A percentile compares a stretch with the other conserved stretches of the same genome.
phyloP scores from a whole-genome alignment of 2,888 invertebrate genomes.

The Eulithis prunata region DNA sequence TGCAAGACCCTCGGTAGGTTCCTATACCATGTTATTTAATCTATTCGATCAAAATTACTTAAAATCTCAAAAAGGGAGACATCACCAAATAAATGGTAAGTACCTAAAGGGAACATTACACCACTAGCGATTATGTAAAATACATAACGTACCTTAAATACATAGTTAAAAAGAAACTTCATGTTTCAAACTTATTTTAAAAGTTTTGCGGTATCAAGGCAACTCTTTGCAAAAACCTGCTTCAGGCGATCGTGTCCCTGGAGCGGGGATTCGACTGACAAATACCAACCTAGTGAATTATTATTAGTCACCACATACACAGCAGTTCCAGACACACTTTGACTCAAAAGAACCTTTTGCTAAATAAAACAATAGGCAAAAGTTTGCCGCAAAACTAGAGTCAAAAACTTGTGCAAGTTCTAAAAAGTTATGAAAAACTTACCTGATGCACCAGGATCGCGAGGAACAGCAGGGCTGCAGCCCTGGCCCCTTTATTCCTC shows the following conservation, averaged over 20 bases:
- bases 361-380: constrained; percentile 15
- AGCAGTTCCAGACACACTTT: constrained; percentile 1
- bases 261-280: neutral
- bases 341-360: constrained; percentile 8
- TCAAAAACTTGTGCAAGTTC: constrained; percentile 21
- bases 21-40: no score
- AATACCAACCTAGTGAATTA: constrained; percentile 9
- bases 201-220: constrained; percentile 10
- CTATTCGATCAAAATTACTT: no score
- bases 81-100: no score
- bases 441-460: constrained; percentile 52
- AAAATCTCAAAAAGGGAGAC: no score
- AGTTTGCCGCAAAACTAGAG: constrained; percentile 9
- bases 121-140: no score
- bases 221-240: constrained; percentile 20
- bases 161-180: no score
- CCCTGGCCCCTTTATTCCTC: constrained; percentile 62
- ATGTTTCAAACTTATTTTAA: neutral
- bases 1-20: no score
- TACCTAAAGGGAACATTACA: no score
- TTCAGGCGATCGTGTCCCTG: neutral
- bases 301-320: constrained; percentile 26
- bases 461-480: constrained; percentile 63
- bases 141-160: no score
- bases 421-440: constrained; percentile 33